A percentile compares a stretch with the other conserved stretches of the same genome.
These are phyloP conservation scores for Camponotus vicinus DNA, from an alignment of 1,140 invertebrate species.

Conservation along the genomic window DNA sequence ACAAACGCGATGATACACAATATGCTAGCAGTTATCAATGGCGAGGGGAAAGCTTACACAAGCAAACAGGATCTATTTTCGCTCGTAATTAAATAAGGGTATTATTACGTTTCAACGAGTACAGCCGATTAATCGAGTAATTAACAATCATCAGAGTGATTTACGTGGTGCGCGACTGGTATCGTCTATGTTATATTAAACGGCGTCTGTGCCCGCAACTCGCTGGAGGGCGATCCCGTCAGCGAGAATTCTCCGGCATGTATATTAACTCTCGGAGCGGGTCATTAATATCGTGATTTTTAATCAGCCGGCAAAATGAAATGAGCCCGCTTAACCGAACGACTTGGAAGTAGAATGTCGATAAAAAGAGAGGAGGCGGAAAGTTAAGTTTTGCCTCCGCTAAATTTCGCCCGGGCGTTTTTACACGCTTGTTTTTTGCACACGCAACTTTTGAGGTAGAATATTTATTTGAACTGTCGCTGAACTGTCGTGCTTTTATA, in stretches of 20 bases:
- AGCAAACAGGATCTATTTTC: conserved; percentile 61
- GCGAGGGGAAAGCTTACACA: conserved; percentile 14
- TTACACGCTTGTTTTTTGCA: conserved; percentile 48
- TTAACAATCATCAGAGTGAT: conserved; percentile 62
- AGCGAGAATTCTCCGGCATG: conserved; percentile 58
- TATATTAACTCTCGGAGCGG: conserved; percentile 52
- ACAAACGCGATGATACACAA: conserved; percentile 22
- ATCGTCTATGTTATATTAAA: conserved; percentile 56
- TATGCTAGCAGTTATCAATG: conserved; percentile 53
- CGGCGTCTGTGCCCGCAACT: conserved; percentile 49
- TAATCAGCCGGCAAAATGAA: conserved; percentile 50
- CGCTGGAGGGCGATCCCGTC: conserved; percentile 53
- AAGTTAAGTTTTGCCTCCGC: conserved; percentile 37
- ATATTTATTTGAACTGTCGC: conserved; percentile 58
- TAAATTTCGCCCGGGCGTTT: conserved; percentile 32
- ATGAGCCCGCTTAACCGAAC: conserved; percentile 45
- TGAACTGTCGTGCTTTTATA: conserved; percentile 50
- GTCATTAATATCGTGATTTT: conserved; percentile 66
- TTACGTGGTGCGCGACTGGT: conserved; percentile 53
- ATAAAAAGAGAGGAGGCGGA: conserved; percentile 32
- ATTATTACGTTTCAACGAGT: conserved; percentile 63
- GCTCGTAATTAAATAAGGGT: conserved; percentile 58
- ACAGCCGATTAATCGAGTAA: conserved; percentile 61
- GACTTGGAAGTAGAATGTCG: conserved; percentile 34
- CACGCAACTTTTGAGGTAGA: conserved; percentile 49